These are phyloP conservation scores for Periphyllus acericola DNA, from an alignment of 2,888 invertebrate genomes.

Conservation along the genomic window DNA sequence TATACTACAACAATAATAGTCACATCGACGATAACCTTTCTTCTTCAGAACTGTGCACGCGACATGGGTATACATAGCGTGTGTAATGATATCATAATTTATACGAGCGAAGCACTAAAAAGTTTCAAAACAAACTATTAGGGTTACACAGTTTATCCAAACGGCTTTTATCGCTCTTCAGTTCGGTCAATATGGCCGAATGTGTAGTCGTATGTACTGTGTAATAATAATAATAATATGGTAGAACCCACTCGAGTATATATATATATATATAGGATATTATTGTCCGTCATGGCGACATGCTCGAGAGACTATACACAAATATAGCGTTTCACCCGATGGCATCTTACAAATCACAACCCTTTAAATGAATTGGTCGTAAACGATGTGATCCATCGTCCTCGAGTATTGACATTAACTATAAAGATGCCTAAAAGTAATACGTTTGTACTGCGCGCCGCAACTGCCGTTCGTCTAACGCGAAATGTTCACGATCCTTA, in stretches of 20 bases:
- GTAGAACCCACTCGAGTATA: too few species aligned
- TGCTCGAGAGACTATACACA: not conserved
- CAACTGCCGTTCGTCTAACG: too few species aligned
- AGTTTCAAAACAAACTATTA: constrained; percentile 35
- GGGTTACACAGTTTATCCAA: not conserved
- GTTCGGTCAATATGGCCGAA: not conserved
- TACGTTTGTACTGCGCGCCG: not conserved
- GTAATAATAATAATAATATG: too few species aligned
- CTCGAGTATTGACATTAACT: not conserved
- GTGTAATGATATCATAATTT: not conserved
- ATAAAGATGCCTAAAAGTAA: not conserved
- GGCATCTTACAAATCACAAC: constrained; percentile 27
- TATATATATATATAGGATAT: not conserved
- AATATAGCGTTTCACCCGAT: not conserved
- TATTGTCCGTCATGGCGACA: too few species aligned
- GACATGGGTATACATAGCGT: too few species aligned
- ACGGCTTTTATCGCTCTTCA: constrained; percentile 8
- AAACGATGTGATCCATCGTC: constrained; percentile 12
- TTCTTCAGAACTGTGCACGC: too few species aligned
- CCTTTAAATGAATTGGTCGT: not conserved
- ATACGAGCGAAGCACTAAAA: constrained; percentile 21
- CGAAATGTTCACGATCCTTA: not conserved
- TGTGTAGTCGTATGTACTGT: not conserved
- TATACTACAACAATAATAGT: too few species aligned
- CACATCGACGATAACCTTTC: too few species aligned